These are phyloP conservation scores for Carapus acus DNA, from an alignment of 2,797 vertebrate species.

Conservation along the genomic window DNA sequence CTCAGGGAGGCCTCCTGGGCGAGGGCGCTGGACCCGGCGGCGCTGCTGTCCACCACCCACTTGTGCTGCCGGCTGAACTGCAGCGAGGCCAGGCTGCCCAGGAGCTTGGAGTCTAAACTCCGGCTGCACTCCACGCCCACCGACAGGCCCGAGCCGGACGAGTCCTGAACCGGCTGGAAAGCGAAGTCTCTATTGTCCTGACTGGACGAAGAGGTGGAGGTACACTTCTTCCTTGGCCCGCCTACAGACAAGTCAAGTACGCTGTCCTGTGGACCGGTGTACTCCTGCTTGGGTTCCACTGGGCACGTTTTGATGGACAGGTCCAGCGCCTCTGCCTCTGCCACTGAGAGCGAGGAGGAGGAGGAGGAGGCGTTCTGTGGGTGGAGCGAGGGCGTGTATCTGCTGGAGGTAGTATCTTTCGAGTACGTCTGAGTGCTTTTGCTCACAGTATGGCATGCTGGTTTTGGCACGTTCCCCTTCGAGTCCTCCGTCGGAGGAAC, in stretches of 20 bases:
- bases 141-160: slow-evolving; percentile 54
- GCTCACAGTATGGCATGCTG: slow-evolving; percentile 74
- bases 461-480: slow-evolving; percentile 78
- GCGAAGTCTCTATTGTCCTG: slow-evolving; percentile 42
- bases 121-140: slow-evolving; percentile 68
- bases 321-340: slow-evolving; percentile 86
- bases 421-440: slow-evolving; percentile 85
- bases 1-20: slow-evolving; percentile 60
- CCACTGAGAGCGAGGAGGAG: slow-evolving; percentile 35
- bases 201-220: slow-evolving; percentile 18
- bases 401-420: slow-evolving; percentile 78
- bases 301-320: slow-evolving; percentile 82
- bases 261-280: slow-evolving; percentile 75
- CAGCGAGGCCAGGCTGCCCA: slow-evolving; percentile 64
- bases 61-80: slow-evolving; percentile 84
- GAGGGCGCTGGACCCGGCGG: slow-evolving; percentile 52
- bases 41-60: slow-evolving; percentile 78
- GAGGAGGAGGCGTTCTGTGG: slow-evolving; percentile 36
- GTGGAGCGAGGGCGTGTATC: slow-evolving; percentile 40
- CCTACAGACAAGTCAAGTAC: slow-evolving; percentile 87
- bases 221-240: slow-evolving; percentile 71
- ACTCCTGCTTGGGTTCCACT: slow-evolving; percentile 68
- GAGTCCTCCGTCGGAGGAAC: slow-evolving; percentile 76
- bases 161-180: slow-evolving; percentile 58
- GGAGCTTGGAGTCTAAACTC: slow-evolving; percentile 73